Conservation (phyloP, 2,888 invertebrate species). For the Buathra laborator region DNA sequence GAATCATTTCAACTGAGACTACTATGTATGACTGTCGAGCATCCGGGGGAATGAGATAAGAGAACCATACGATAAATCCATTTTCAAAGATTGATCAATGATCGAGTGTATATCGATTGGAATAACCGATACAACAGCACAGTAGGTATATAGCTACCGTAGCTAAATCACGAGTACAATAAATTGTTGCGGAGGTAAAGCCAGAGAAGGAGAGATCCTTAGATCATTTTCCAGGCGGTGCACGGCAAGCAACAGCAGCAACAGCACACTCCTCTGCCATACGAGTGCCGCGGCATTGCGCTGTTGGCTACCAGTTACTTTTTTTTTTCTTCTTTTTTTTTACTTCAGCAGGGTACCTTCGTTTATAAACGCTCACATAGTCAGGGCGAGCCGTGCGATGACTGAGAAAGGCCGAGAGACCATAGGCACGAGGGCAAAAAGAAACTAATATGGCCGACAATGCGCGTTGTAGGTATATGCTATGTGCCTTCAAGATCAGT, state of each 20-base stretch:
- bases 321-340: conserved; percentile 19
- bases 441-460: conserved; percentile 68
- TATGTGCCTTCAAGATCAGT: conserved; percentile 54
- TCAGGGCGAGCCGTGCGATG: conserved; percentile 62
- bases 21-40: conserved; percentile 31
- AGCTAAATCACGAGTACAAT: conserved; percentile 64
- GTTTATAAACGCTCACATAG: conserved; percentile 38
- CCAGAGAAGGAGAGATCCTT: conserved; percentile 37
- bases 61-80: conserved; percentile 60
- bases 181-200: conserved; percentile 46
- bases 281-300: conserved; percentile 45
- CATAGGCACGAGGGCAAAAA: conserved; percentile 63
- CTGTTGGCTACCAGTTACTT: conserved; percentile 55
- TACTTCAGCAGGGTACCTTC: conserved; percentile 13
- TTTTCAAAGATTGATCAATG: conserved; percentile 66
- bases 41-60: conserved; percentile 44
- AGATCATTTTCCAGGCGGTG: conserved; percentile 63
- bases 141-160: conserved; percentile 37
- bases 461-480: conserved; percentile 57
- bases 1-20: conserved; percentile 64
- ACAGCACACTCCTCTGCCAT: conserved; percentile 11
- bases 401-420: conserved; percentile 64
- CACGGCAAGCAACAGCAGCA: background rate
- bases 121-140: conserved; percentile 57
- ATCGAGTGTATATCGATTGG: conserved; percentile 69